These are phyloP conservation scores for Hypercompe scribonia DNA, from an alignment of 2,888 invertebrate genomes.

Conservation along the genomic window DNA sequence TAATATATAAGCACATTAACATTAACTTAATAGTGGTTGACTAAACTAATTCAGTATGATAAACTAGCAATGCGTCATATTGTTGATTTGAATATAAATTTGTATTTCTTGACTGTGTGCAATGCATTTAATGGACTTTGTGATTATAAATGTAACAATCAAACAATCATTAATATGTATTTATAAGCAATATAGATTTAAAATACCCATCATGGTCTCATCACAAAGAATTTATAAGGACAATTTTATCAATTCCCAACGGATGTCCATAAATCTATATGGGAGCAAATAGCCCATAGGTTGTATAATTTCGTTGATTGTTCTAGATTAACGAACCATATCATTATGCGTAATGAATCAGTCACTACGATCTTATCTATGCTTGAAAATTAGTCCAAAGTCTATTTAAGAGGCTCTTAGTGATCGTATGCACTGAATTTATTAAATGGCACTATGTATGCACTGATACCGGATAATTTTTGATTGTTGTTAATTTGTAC, in stretches of 20 bases:
- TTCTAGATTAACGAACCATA: constrained; percentile 84
- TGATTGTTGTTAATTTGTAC: constrained; percentile 8
- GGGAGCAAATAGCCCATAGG: constrained; percentile 62
- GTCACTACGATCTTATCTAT: constrained; percentile 76
- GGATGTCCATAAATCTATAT: constrained; percentile 68
- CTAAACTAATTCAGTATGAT: too few relatives aligned
- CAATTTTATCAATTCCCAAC: constrained; percentile 55
- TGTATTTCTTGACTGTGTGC: neutral
- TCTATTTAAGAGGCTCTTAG: constrained; percentile 70
- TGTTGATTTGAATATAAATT: neutral
- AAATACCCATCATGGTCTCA: constrained; percentile 18
- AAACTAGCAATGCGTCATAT: neutral
- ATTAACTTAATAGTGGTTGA: too few relatives aligned
- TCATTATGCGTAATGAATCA: constrained; percentile 83
- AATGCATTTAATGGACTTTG: neutral
- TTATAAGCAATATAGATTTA: neutral
- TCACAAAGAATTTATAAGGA: constrained; percentile 49
- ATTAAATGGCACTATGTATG: constrained; percentile 43
- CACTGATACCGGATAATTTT: constrained; percentile 5
- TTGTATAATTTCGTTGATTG: constrained; percentile 76
- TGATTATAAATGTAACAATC: neutral
- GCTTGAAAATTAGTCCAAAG: constrained; percentile 79
- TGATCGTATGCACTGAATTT: constrained; percentile 35
- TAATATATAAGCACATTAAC: too few relatives aligned
- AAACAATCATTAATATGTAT: neutral